These are phyloP conservation scores for Pantherophis guttatus DNA, from an alignment of 2,113 vertebrate species.

Conservation along the genomic window DNA sequence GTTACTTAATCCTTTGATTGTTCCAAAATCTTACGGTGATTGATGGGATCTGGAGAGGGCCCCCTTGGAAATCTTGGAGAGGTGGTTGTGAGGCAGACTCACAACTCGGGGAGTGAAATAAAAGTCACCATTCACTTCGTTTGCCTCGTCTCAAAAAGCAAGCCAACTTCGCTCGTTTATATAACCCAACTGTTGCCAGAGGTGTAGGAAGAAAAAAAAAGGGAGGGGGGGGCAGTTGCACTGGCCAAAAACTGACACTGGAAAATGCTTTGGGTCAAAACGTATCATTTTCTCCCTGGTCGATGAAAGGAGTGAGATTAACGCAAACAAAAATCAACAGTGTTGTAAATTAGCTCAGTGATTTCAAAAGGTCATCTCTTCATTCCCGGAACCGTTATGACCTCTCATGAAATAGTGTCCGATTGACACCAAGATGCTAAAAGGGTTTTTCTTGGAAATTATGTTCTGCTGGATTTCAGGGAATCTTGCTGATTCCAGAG, in stretches of 20 bases:
- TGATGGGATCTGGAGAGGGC: slow-evolving; percentile 56
- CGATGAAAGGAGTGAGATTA: neutral
- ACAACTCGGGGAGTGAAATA: slow-evolving; percentile 56
- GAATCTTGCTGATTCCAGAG: neutral
- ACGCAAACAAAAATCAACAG: neutral
- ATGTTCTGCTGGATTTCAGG: neutral
- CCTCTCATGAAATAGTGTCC: neutral
- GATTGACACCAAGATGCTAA: neutral
- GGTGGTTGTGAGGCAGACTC: slow-evolving; percentile 55
- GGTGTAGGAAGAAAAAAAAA: slow-evolving; percentile 1
- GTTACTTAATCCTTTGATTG: slow-evolving; percentile 54
- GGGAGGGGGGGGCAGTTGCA: neutral
- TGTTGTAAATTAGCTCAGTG: slow-evolving; percentile 18
- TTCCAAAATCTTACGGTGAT: slow-evolving; percentile 60
- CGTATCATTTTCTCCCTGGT: slow-evolving; percentile 41
- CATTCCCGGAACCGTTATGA: neutral
- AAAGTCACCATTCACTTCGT: slow-evolving; percentile 45
- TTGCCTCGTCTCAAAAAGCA: slow-evolving; percentile 37
- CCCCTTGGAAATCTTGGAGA: slow-evolving; percentile 58
- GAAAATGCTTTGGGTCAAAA: slow-evolving; percentile 57
- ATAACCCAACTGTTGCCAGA: slow-evolving; percentile 45
- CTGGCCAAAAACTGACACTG: slow-evolving; percentile 57
- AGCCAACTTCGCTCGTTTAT: slow-evolving; percentile 63
- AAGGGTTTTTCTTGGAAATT: neutral
- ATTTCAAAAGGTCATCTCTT: neutral